Base-by-base conservation (phyloP, 2,113 vertebrate genomes). In the Chrysemys picta region DNA sequence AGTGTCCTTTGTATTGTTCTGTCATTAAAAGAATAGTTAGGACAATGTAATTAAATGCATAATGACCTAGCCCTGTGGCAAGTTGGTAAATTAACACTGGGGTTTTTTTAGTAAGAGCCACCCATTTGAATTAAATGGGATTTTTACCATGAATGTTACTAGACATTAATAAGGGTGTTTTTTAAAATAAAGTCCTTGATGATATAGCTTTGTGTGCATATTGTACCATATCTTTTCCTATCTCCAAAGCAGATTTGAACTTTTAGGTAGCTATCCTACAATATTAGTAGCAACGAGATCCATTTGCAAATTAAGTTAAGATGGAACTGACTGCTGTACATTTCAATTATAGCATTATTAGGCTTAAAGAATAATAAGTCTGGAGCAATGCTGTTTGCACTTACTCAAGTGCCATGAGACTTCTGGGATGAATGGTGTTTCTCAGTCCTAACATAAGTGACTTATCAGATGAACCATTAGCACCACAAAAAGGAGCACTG, bases 161-260 rank as follows among this genome's bases (percentile, higher is more conserved):
- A 50, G 17, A 85, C 4, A 5, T 80, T 82, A 85, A 85, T 79
- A 59, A 53, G 53, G 25, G 47, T 6, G 83, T 90, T 53, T 90
- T 25, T 95, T 95, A 93, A 82, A 93, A 72, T 86, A 88, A 89
- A 42, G 6, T 53, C 81, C 53, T 65, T 95, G 42, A 62, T 53
- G 29, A 80, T 84, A 86, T n/a, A 75, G 42, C 85, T 52, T 45
- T 85, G 17, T 10, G 6, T 80, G 12, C 0, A 0, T n/a, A 10
- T 79, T 85, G 6, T 89, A 10, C 16, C 14, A 10, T 81, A 54
- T 69, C 29, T 27, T 85, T 89, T 88, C 25, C 89, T 90, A 54
- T 78, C 12, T 92, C 52, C 90, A 6, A 96, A 91, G 22, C 42
- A 93, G 35, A 19, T 31, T 29, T 29, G 11, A 12, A 49, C 12